phyloP scores from a whole-genome alignment of 2,113 vertebrate species.

The Macrotus californicus region DNA sequence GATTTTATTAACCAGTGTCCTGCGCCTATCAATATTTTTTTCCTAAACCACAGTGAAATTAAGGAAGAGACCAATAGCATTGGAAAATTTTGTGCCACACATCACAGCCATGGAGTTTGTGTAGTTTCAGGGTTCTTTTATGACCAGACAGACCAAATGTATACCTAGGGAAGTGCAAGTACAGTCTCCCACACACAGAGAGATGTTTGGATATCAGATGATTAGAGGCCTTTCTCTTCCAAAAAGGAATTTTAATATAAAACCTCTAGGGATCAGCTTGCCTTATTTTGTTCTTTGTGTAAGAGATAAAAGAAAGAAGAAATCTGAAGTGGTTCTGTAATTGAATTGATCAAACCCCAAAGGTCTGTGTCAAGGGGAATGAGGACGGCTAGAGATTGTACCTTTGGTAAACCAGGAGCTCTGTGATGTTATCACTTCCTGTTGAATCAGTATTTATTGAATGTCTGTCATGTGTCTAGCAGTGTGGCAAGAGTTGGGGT shows the following conservation, averaged over 20 bases:
- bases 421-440: background rate
- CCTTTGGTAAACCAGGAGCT: background rate
- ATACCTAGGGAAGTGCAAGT: background rate
- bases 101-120: background rate
- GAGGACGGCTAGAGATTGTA: background rate
- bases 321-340: background rate
- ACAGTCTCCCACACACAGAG: background rate
- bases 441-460: background rate
- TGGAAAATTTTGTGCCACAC: conserved; percentile 9
- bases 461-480: background rate
- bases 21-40: background rate
- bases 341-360: background rate
- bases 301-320: conserved; percentile 9
- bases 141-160: rapidly evolving
- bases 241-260: background rate
- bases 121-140: background rate
- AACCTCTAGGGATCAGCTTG: background rate
- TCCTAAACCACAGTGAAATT: background rate
- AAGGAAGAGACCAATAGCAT: background rate
- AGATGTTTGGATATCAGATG: background rate
- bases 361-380: background rate
- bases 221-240: background rate
- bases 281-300: background rate
- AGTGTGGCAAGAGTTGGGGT: background rate
- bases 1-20: background rate